phyloP scores from a whole-genome alignment of 2,797 vertebrate species.

The Syngnathus rostellatus region DNA sequence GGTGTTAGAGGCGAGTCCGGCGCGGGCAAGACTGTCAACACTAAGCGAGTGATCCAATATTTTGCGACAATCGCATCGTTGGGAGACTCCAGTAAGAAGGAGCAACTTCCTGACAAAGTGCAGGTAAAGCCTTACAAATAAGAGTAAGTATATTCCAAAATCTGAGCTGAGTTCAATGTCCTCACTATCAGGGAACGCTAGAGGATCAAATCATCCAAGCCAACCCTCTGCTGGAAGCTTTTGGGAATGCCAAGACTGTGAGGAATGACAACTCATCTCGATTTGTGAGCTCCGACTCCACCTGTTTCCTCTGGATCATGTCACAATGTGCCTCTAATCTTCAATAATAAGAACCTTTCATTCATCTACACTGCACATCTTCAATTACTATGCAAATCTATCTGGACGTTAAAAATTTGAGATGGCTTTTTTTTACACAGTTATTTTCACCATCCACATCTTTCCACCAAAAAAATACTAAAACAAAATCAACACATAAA shows the following conservation, averaged over 20 bases:
- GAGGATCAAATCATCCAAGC: constrained; percentile 58
- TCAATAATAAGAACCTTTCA: not conserved
- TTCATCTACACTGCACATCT: not conserved
- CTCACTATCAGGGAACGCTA: constrained; percentile 34
- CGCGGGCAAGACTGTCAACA: constrained; percentile 67
- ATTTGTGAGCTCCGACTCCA: constrained; percentile 38
- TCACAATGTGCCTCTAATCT: constrained; percentile 1
- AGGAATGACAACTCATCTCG: constrained; percentile 57
- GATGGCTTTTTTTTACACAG: not conserved
- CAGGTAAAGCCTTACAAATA: constrained; percentile 21
- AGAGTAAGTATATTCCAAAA: not conserved
- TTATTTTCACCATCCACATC: not conserved
- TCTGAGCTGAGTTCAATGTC: not conserved
- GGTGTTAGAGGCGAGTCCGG: constrained; percentile 58
- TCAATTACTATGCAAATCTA: not conserved
- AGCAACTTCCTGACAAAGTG: constrained; percentile 37
- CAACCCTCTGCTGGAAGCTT: constrained; percentile 54
- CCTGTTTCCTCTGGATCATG: not conserved
- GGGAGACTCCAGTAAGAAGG: constrained; percentile 51
- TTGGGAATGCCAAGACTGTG: constrained; percentile 60
- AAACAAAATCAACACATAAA: not conserved
- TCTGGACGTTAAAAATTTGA: not conserved
- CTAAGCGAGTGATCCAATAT: constrained; percentile 63
- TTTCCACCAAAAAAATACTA: not conserved
- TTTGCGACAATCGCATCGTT: constrained; percentile 58